Base-by-base conservation (phyloP, 2,888 invertebrate genomes). In the Drosophila neoperkinsi region DNA sequence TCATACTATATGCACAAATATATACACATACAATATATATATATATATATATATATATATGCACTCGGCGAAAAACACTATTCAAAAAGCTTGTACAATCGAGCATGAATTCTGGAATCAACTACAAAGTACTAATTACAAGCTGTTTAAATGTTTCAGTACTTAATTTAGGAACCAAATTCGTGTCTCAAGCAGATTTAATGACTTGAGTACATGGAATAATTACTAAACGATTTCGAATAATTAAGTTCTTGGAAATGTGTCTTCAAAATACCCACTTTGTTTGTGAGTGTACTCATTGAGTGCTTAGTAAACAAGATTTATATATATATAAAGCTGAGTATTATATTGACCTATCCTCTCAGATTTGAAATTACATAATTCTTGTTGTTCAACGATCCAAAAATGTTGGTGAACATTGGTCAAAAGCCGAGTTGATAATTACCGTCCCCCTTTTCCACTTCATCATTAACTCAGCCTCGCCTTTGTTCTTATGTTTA, bases 311-410 rank as follows among this genome's bases (percentile, higher is more conserved):
- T 16, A 46, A 46, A 16, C 46, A 46, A 46, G 9, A 46, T 16
- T 7, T 25, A 9, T 31, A n/a, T 18, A 25, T n/a, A 30, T 25
- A n/a, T 51, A n/a, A n/a, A 31, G 5, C 10, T 60, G 10, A 50
- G 25, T 36, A 51, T 57, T 18, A 30, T 34, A 61, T 46, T 59
- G 49, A n/a, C 21, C 52, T 31, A 43, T 52, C 28, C 50, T 50
- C 43, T 53, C 16, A 46, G 21, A n/a, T 30, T 41, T 33, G 25
- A 51, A 55, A 67, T 79, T 82, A 51, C 68, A 67, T 72, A 75
- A 72, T 53, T 57, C 57, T 43, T 58, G 13, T 60, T 53, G 46
- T 49, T 66, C 33, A 55, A 57, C 59, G 21, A 52, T 36, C 61
- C 55, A 61, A 58, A 58, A 64, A 50, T 21, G 46, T 50, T 36